A percentile compares a stretch with the other conserved stretches of the same genome.
Conservation (phyloP, 2,888 invertebrate genomes). For the Volucella inanis region DNA sequence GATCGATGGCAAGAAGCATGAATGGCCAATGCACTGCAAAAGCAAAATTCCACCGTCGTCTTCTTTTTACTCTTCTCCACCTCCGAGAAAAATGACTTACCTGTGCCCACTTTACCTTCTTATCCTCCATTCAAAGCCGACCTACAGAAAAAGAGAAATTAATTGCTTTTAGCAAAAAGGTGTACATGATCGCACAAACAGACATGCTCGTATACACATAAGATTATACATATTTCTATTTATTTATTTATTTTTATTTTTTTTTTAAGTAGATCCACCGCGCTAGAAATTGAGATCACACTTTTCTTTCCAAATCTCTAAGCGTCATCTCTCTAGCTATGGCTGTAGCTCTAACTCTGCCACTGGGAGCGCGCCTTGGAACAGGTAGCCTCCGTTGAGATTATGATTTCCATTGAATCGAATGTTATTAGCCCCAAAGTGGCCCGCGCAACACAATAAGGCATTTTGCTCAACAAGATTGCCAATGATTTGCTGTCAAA, state of each 20-base stretch:
- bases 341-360: neutral
- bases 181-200: conserved; percentile 17
- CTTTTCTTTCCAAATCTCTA: conserved; percentile 56
- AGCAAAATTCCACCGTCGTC: conserved; percentile 40
- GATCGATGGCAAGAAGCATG: conserved; percentile 68
- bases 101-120: conserved; percentile 5
- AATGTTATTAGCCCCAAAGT: conserved; percentile 56
- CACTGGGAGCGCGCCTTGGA: conserved; percentile 9
- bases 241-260: conserved; percentile 8
- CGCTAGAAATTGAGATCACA: conserved; percentile 72
- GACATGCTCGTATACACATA: conserved; percentile 1
- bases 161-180: conserved; percentile 64
- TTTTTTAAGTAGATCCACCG: conserved; percentile 52
- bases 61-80: conserved; percentile 3
- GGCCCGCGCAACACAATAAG: conserved; percentile 30
- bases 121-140: conserved; percentile 51
- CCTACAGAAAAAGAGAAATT: conserved; percentile 74
- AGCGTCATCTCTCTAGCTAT: conserved; percentile 33
- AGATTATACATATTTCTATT: neutral
- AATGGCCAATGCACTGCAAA: conserved; percentile 69
- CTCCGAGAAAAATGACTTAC: neutral
- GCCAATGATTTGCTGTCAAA: conserved; percentile 35
- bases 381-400: conserved; percentile 50
- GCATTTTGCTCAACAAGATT: conserved; percentile 39
- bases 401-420: conserved; percentile 37